Base-by-base conservation (phyloP, 2,888 invertebrate genomes). In the Periphyllus acericola region DNA sequence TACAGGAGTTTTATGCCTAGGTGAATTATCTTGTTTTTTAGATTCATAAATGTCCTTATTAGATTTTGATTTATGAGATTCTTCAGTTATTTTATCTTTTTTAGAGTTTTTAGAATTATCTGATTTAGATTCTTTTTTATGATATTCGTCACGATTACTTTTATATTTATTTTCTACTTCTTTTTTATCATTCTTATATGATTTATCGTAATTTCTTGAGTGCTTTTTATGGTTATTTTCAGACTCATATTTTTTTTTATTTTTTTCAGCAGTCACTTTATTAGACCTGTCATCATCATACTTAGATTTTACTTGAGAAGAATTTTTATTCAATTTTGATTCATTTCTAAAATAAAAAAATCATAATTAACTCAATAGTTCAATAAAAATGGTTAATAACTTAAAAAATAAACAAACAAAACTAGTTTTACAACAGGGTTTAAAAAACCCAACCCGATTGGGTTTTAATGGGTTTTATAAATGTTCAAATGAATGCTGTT, bases 51-150 rank as follows among this genome's bases (percentile, higher is more conserved):
- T 8, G 46, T 29, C 29, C 25, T 87, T 72, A 9, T 74, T 87
- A 74, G 46, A 66, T 46, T 87, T 87, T 60, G 71, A 19, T 19
- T 87, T 87, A 0, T 66, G 32, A 5, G 17, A n/a, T 80, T 87
- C 87, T 66, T 87, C 87, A 40, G 60, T 29, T 32, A 46, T 11
- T 71, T 71, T 86, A 79, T 79, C 71, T 89, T 89, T 84, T 91
- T 91, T 80, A 21, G 46, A 60, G 52, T 19, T 82, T 82, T 81
- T 88, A 46, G n/a, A 66, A 71, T 68, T 34, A 14, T 83, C 68
- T 29, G 60, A 21, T 88, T 75, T 76, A 11, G 71, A 76, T 60
- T 88, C 83, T 88, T 72, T 88, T 52, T 78, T 83, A 19, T 32
- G 74, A 32, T 66, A 60, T 21, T 88, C 68, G 1, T 76, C 88